Evolutionary conservation across 2,797 vertebrate species (phyloP).

Genomic region (Carduelis carduelis): DNA sequence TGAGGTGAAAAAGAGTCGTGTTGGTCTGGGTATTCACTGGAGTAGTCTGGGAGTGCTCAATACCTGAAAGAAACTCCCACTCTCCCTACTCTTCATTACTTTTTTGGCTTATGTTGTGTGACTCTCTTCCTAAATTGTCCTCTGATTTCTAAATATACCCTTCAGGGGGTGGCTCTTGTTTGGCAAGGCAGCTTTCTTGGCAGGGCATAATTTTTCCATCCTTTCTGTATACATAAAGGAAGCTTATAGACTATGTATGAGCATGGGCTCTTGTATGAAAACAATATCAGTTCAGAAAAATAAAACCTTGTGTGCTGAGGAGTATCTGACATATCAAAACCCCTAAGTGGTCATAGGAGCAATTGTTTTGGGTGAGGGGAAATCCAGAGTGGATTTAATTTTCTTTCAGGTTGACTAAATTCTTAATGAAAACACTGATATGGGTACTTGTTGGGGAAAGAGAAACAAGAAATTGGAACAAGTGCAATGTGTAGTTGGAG

Average conservation of each 20-base stretch:
- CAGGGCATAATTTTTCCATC: background rate
- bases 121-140: background rate
- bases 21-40: background rate
- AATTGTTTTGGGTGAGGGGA: background rate
- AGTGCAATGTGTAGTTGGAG: background rate
- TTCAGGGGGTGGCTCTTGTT: background rate
- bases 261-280: background rate
- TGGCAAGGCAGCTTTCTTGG: slow-evolving; percentile 15
- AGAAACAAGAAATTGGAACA: background rate
- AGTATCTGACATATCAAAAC: rapidly evolving
- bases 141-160: slow-evolving; percentile 30
- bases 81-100: background rate
- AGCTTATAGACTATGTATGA: background rate
- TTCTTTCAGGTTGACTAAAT: background rate
- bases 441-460: background rate
- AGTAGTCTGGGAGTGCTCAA: background rate
- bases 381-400: background rate
- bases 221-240: background rate
- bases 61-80: slow-evolving; percentile 15
- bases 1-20: background rate
- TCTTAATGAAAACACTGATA: background rate
- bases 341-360: background rate
- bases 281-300: background rate
- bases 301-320: background rate
- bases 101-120: background rate